phyloP scores from a whole-genome alignment of 2,797 vertebrate genomes.

The Darevskia nairensis region DNA sequence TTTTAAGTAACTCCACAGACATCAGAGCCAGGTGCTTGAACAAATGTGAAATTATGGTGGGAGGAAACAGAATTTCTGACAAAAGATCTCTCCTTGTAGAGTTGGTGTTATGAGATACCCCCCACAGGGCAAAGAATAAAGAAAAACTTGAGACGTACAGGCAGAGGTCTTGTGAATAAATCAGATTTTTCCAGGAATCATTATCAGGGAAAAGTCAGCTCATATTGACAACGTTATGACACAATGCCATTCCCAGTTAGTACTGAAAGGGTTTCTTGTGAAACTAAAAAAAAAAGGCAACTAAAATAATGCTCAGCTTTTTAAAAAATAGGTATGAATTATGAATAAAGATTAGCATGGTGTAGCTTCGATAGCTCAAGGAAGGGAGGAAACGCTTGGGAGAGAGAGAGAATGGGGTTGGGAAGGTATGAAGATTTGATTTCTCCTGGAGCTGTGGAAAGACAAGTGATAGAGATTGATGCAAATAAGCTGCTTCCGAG shows the following conservation, averaged over 20 bases:
- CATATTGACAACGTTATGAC: not conserved
- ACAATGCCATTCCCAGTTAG: not conserved
- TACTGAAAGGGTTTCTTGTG: not conserved
- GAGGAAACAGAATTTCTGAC: not conserved
- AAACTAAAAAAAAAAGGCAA: slow-evolving; percentile 8
- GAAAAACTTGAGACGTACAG: not conserved
- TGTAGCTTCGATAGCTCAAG: not conserved
- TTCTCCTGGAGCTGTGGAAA: not conserved
- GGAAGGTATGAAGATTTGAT: not conserved
- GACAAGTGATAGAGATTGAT: not conserved
- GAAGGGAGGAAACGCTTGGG: not conserved
- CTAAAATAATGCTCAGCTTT: not conserved
- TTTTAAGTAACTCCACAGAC: not conserved
- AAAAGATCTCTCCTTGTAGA: slow-evolving; percentile 17
- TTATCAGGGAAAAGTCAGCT: not conserved
- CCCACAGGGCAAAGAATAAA: not conserved
- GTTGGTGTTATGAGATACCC: not conserved
- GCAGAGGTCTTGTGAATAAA: slow-evolving; percentile 16
- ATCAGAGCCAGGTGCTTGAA: not conserved
- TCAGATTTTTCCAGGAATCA: slow-evolving; percentile 6
- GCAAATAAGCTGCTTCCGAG: not conserved
- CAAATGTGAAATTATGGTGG: not conserved
- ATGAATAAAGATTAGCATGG: not conserved
- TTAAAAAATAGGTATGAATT: not conserved
- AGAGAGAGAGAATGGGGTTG: not conserved